Percentiles rank a stretch among this genome's conserved stretches.
Conservation (phyloP, 2,888 invertebrate genomes). For the Agrochola macilenta region DNA sequence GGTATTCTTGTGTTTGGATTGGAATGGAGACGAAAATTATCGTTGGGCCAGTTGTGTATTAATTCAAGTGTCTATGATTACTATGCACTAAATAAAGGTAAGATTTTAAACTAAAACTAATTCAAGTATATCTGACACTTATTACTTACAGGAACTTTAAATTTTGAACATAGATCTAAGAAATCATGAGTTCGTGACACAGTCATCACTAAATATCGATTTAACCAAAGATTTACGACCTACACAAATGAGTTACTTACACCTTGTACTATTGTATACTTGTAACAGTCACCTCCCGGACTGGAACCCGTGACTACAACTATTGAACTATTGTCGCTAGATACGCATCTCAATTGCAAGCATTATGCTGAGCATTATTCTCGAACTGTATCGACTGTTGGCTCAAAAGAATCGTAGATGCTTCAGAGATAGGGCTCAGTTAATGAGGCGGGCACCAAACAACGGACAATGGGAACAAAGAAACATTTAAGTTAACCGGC, state of each 20-base stretch:
- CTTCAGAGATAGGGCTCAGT: slow-evolving; percentile 42
- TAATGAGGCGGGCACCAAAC: slow-evolving; percentile 65
- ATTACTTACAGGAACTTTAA: neutral
- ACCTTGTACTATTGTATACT: no score
- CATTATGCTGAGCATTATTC: slow-evolving; percentile 54
- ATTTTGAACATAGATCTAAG: neutral
- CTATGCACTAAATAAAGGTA: neutral
- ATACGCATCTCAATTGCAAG: slow-evolving; percentile 61
- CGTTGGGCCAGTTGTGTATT: slow-evolving; percentile 8
- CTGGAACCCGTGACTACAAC: slow-evolving; percentile 21
- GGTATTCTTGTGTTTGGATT: slow-evolving; percentile 10
- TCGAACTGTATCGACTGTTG: slow-evolving; percentile 47
- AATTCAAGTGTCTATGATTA: neutral
- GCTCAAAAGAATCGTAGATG: slow-evolving; percentile 53
- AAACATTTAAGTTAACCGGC: slow-evolving; percentile 70
- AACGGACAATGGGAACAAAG: slow-evolving; percentile 71
- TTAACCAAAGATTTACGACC: slow-evolving; percentile 7
- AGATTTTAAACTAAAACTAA: slow-evolving; percentile 7
- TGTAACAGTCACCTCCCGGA: slow-evolving; percentile 42
- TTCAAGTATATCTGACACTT: neutral
- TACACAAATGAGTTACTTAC: slow-evolving; percentile 10
- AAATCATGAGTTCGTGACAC: slow-evolving; percentile 42
- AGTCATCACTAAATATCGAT: slow-evolving; percentile 48
- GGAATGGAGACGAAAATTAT: neutral
- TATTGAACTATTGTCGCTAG: slow-evolving; percentile 59